phyloP scores from a whole-genome alignment of 2,888 invertebrate genomes.

The Cephus pulcher region DNA sequence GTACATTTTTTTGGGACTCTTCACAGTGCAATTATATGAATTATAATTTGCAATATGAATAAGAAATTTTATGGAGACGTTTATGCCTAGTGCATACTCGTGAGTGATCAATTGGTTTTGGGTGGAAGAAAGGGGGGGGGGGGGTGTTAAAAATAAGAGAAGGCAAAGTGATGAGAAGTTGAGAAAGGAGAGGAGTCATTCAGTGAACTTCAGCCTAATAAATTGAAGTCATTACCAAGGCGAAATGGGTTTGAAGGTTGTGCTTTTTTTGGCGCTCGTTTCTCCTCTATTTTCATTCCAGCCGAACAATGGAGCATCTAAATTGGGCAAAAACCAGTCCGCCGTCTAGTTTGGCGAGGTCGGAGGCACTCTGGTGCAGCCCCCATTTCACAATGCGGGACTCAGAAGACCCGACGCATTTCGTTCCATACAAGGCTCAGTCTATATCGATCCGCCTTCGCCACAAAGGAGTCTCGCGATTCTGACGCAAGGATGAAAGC shows the following conservation, averaged over 20 bases:
- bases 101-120: neutral
- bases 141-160: neutral
- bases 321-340: slow-evolving; percentile 59
- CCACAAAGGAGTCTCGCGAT: neutral
- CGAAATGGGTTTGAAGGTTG: neutral
- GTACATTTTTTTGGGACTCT: neutral
- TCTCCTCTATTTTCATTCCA: slow-evolving; percentile 52
- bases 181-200: neutral
- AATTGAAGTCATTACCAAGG: slow-evolving; percentile 6
- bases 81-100: neutral
- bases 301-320: slow-evolving; percentile 50
- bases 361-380: slow-evolving; percentile 33
- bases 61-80: neutral
- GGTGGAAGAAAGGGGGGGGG: no score
- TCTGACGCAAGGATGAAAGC: neutral
- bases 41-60: neutral
- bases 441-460: neutral
- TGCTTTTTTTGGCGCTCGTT: neutral
- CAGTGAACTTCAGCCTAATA: slow-evolving; percentile 1
- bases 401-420: slow-evolving; percentile 3
- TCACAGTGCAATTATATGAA: neutral
- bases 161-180: neutral
- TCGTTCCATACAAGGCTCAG: neutral
- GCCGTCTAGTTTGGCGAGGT: slow-evolving; percentile 50
- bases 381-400: slow-evolving; percentile 11